These are phyloP conservation scores for Lophotis ruficrista DNA, from an alignment of 2,113 vertebrate genomes.

Conservation along the genomic window DNA sequence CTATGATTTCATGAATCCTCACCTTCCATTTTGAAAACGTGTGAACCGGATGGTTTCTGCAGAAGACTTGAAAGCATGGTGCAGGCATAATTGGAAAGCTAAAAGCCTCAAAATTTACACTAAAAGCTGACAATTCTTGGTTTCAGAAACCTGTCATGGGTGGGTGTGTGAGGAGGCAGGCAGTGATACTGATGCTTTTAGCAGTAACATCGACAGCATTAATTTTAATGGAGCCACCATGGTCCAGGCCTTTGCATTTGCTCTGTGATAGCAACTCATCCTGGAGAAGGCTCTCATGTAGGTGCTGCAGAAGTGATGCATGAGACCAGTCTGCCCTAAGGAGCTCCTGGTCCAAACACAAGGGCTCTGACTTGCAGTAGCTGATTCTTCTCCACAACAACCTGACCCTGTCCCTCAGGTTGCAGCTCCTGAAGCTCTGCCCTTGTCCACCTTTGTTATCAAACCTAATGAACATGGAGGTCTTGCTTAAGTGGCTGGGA, in stretches of 20 bases:
- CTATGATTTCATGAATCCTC: neutral
- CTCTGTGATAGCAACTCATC: neutral
- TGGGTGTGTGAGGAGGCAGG: neutral
- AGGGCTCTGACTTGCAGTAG: neutral
- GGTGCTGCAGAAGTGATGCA: neutral
- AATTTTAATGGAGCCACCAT: neutral
- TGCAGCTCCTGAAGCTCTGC: neutral
- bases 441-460: neutral
- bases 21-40: neutral
- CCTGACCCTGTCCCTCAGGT: neutral
- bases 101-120: neutral
- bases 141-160: neutral
- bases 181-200: neutral
- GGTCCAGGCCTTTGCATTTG: neutral
- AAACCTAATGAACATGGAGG: neutral
- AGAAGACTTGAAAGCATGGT: neutral
- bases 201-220: neutral
- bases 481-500: neutral
- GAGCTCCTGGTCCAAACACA: neutral
- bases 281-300: neutral
- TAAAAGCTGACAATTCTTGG: neutral
- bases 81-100: neutral
- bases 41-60: neutral
- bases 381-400: neutral
- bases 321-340: neutral